A percentile compares a stretch with the other conserved stretches of the same genome.
phyloP scores from a whole-genome alignment of 1,140 invertebrate species.

The Forficula auricularia region DNA sequence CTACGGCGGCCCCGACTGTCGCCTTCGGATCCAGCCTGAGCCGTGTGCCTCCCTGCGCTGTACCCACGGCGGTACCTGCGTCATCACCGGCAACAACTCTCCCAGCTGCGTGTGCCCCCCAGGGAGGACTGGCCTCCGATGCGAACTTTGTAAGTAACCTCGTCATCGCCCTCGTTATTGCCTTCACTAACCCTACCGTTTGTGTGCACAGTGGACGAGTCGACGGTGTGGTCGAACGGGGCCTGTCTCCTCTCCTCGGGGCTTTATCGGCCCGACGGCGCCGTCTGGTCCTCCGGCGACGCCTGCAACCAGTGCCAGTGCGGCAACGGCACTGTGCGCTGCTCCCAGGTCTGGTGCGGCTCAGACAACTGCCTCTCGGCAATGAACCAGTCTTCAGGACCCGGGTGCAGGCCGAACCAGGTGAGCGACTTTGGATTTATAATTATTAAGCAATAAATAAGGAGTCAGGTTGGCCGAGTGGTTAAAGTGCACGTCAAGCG shows the following conservation, averaged over 20 bases:
- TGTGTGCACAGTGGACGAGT: slow-evolving; percentile 25
- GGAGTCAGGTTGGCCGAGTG: too few species aligned
- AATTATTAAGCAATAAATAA: neutral
- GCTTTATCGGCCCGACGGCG: slow-evolving; percentile 36
- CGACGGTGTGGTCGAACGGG: slow-evolving; percentile 19
- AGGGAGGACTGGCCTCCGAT: slow-evolving; percentile 49
- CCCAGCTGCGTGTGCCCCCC: slow-evolving; percentile 58
- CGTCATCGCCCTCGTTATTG: too few species aligned
- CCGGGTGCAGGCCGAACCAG: slow-evolving; percentile 35
- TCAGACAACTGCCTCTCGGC: slow-evolving; percentile 54
- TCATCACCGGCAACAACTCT: slow-evolving; percentile 55
- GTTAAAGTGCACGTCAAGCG: too few species aligned
- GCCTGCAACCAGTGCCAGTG: slow-evolving; percentile 74
- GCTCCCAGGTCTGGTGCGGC: slow-evolving; percentile 73
- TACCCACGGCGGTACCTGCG: slow-evolving; percentile 63
- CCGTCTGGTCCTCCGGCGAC: slow-evolving; percentile 48
- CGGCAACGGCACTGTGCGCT: slow-evolving; percentile 48
- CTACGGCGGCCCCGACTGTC: slow-evolving; percentile 50
- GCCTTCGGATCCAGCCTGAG: slow-evolving; percentile 53
- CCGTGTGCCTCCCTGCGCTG: slow-evolving; percentile 60
- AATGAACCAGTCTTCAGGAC: slow-evolving; percentile 22
- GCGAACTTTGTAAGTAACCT: slow-evolving; percentile 34
- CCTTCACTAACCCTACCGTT: too few species aligned
- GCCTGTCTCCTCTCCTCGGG: slow-evolving; percentile 36
- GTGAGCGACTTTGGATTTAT: slow-evolving; percentile 15